Base-by-base conservation (phyloP, 2,888 invertebrate genomes). In the Lacanobia oleracea region DNA sequence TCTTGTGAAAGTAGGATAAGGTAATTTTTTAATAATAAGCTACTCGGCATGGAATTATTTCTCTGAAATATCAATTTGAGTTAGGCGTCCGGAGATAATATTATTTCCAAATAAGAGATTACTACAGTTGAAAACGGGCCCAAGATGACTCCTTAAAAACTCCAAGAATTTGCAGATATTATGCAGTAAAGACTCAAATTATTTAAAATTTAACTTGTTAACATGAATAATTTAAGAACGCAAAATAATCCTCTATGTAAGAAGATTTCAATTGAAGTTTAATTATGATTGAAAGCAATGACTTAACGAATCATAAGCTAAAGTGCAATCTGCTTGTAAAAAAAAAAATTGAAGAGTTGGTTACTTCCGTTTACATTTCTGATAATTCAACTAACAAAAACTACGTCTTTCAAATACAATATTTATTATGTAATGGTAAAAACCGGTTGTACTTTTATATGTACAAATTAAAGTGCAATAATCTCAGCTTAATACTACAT, bases 401-500 rank as follows among this genome's bases (percentile, higher is more conserved):
- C 45, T 57, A 3, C 2, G 45, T 9, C n/a, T n/a, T 27, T 51
- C 18, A 54, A 14, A 18, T 21, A 48, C 9, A 6, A 3, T 48
- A 56, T 16, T n/a, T 1, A 27, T 21, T 18, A 27, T 21, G 14
- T 56, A 33, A 45, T 43, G 8, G 5, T 40, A 50, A 61, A 74
- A 77, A 59, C 57, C 33, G 43, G 48, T 51, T 48, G 60, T 12
- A 18, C 21, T 50, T 45, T 23, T n/a, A 37, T 18, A 37, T 43
- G 27, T 50, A 18, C 33, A 61, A 48, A 62, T 59, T 23, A 68
- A 68, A 59, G 10, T 62, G 59, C 64, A 53, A 50, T 76, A 48
- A 67, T 75, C 21, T 21, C 14, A 65, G 16, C 51, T 48, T 37
- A 72, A 56, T n/a, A 51, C 65, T 16, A 51, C 62, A 81, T 23